phyloP scores from a whole-genome alignment of 2,113 vertebrate genomes.

The Carassius auratus region DNA sequence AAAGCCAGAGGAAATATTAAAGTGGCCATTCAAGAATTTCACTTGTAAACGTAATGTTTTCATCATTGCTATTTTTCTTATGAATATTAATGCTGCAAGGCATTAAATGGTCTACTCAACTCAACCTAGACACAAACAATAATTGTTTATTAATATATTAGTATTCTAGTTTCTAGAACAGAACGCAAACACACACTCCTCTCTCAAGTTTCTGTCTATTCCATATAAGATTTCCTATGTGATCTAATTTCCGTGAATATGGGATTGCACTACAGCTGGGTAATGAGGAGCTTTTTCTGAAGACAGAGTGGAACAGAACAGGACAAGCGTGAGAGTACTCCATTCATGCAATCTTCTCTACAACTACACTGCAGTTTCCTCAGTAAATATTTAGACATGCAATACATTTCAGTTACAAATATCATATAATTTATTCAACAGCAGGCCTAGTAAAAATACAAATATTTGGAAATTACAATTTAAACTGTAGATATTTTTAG shows the following conservation, averaged over 20 bases:
- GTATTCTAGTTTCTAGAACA: slow-evolving; percentile 1
- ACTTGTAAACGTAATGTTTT: neutral
- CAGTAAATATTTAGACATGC: neutral
- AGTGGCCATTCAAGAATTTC: neutral
- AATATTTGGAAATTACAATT: neutral
- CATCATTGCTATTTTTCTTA: slow-evolving; percentile 2
- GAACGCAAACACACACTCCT: neutral
- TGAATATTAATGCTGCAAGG: neutral
- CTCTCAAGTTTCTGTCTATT: neutral
- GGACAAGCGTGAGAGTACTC: neutral
- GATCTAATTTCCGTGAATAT: neutral
- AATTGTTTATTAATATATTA: slow-evolving; percentile 5
- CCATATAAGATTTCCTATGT: neutral
- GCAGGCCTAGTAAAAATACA: neutral
- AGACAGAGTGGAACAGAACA: neutral
- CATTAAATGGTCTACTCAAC: neutral
- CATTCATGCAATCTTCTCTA: neutral
- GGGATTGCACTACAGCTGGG: neutral
- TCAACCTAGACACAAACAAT: neutral
- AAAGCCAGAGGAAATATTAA: neutral
- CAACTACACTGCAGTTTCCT: neutral
- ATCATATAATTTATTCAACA: neutral
- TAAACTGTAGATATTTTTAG: neutral
- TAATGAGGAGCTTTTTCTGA: slow-evolving; percentile 5
- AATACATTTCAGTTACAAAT: neutral